Evolutionary conservation across 1,140 invertebrate species (phyloP), one percentile per base, ranked within the genome.

Genomic region (Ips nitidus): DNA sequence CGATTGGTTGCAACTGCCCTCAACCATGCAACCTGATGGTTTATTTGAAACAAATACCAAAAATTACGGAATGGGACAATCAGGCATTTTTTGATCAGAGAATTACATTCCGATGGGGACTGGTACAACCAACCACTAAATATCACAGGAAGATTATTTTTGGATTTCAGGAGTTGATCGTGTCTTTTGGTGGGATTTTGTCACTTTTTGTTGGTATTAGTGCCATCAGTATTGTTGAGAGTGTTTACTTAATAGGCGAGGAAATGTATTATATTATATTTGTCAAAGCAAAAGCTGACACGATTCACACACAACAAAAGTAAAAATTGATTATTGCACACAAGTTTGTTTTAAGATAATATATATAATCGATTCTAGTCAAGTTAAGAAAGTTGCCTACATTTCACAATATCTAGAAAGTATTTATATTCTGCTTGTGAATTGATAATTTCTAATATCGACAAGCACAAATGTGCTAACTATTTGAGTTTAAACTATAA

Each of bases 131-230:
- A 0, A 78, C 80, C 1, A 81, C 81, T 2, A 75, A 85, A 50
- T 83, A 84, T 72, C 81, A 80, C 22, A 78, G 86, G 53, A 82
- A 86, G 69, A 83, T 87, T 3, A 80, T 87, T 0, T 87, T 86
- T 75, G 81, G 83, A 67, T 84, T 86, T 69, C 83, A 86, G 71
- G 85, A 86, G 74, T 75, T 87, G 22, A 79, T 85, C 2, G 84
- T 83, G 1, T 84, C 84, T 4, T 77, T 84, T 22, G 84, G 84
- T 3, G 84, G 84, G 2, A 83, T 81, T 2, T 81, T 82, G 3
- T 82, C 82, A 3, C 73, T 85, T 5, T 85, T 84, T 66, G 79
- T 85, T 2, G 84, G 84, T 4, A 80, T 83, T 64, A 84, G 83
- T 62, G 80, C 84, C 45, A 75, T 85, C 50, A 84, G 81, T 2